phyloP scores from a whole-genome alignment of 2,888 invertebrate species.

The Trachelus stipa region DNA sequence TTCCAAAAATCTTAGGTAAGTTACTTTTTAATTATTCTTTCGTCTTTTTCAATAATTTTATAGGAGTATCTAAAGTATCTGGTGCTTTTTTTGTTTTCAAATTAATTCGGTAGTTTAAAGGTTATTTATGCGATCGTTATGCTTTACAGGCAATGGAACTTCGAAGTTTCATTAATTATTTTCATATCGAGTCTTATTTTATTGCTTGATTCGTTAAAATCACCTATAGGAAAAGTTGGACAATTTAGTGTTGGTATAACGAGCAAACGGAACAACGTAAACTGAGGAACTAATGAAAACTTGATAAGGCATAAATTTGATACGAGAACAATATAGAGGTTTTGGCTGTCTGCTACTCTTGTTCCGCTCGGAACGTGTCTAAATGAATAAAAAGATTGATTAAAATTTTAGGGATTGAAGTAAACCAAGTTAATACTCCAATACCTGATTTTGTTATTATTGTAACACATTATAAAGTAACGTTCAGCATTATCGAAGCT shows the following conservation, averaged over 20 bases:
- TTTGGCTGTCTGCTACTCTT: not conserved
- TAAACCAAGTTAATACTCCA: too few species aligned
- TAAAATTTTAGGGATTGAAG: not conserved
- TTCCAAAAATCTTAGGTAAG: constrained; percentile 81
- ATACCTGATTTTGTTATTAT: not conserved
- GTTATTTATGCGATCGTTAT: not conserved
- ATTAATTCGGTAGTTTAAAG: not conserved
- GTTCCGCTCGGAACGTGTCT: not conserved
- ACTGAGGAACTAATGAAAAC: not conserved
- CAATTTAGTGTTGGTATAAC: not conserved
- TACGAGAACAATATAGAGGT: not conserved
- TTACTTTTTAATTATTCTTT: constrained; percentile 22
- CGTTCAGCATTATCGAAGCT: not conserved
- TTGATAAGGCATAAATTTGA: not conserved
- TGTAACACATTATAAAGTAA: not conserved
- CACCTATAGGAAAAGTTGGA: not conserved
- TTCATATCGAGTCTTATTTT: not conserved
- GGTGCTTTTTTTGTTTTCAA: not conserved
- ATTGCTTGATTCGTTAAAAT: not conserved
- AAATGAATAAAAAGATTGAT: not conserved
- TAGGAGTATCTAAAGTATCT: not conserved
- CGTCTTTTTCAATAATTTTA: not conserved
- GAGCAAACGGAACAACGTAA: not conserved
- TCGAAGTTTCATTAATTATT: not conserved
- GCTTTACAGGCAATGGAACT: not conserved